Evolutionary conservation across 2,113 vertebrate species (phyloP).

Genomic region (Otocyon megalotis): DNA sequence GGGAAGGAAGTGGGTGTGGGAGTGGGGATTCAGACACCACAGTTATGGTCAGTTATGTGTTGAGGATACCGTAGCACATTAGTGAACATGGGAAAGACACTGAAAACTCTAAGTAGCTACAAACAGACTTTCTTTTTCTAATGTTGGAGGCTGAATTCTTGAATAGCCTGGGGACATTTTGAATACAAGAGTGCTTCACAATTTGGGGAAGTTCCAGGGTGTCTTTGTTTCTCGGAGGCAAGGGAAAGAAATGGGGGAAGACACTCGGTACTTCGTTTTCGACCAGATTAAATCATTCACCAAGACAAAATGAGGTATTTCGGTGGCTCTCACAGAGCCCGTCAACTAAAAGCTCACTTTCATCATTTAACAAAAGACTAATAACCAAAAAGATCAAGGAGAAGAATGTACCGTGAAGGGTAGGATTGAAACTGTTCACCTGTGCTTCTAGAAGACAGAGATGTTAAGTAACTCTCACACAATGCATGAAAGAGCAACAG

Average conservation of each 20-base stretch:
- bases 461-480: background rate
- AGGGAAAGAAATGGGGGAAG: conserved; percentile 45
- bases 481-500: background rate
- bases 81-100: conserved; percentile 55
- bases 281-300: conserved; percentile 59
- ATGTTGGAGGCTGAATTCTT: conserved; percentile 63
- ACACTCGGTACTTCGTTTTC: conserved; percentile 52
- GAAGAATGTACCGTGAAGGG: background rate
- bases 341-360: background rate
- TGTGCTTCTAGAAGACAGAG: conserved; percentile 8
- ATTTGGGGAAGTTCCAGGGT: conserved; percentile 28
- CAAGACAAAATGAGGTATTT: conserved; percentile 62
- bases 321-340: background rate
- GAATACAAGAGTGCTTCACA: conserved; percentile 69
- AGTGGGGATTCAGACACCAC: background rate
- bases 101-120: conserved; percentile 45
- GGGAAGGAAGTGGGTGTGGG: background rate
- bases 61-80: background rate
- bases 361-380: conserved; percentile 37
- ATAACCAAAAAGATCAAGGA: background rate
- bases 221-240: conserved; percentile 42
- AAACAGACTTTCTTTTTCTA: conserved; percentile 63
- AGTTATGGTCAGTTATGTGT: background rate
- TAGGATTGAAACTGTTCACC: conserved; percentile 8
- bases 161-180: conserved; percentile 50